A percentile compares a stretch with the other conserved stretches of the same genome.
Evolutionary conservation across 2,888 invertebrate genomes (phyloP).

Genomic region (Mythimna albipuncta): DNA sequence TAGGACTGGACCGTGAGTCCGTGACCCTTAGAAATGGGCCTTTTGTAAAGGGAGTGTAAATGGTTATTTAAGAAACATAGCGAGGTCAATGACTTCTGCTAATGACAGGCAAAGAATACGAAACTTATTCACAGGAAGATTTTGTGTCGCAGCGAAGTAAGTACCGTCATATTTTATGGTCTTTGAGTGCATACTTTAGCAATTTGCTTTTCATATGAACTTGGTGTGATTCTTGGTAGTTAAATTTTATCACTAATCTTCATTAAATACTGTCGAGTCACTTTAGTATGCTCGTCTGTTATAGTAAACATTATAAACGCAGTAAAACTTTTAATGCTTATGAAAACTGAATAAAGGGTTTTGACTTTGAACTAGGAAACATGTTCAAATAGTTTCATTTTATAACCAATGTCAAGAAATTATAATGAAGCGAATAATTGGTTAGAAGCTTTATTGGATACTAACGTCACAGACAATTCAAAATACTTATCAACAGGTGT

Average conservation of each 20-base stretch:
- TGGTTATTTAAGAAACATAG: conserved; percentile 72
- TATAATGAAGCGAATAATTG: not conserved
- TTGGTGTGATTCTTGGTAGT: conserved; percentile 7
- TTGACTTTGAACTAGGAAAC: conserved; percentile 3
- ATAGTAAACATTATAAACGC: not conserved
- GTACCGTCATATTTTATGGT: conserved; percentile 45
- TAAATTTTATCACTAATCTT: conserved; percentile 10
- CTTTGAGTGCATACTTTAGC: conserved; percentile 21
- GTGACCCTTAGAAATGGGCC: conserved; percentile 77
- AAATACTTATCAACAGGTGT: conserved; percentile 25
- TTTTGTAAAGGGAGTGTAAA: conserved; percentile 75
- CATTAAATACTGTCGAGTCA: not conserved
- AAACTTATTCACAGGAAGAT: conserved; percentile 57
- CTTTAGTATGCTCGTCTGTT: not conserved
- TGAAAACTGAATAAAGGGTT: conserved; percentile 4
- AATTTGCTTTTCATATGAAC: conserved; percentile 15
- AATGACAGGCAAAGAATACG: conserved; percentile 69
- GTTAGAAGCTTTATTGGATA: not conserved
- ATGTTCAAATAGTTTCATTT: not conserved
- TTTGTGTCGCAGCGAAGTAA: conserved; percentile 51
- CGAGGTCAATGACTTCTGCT: conserved; percentile 75
- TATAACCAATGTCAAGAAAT: not conserved
- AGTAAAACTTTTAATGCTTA: not conserved
- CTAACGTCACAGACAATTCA: conserved; percentile 13
- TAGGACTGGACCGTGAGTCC: conserved; percentile 78